A percentile compares a stretch with the other conserved stretches of the same genome.
Evolutionary conservation across 2,888 invertebrate genomes (phyloP).

Genomic region (Dichetophora obliterata): DNA sequence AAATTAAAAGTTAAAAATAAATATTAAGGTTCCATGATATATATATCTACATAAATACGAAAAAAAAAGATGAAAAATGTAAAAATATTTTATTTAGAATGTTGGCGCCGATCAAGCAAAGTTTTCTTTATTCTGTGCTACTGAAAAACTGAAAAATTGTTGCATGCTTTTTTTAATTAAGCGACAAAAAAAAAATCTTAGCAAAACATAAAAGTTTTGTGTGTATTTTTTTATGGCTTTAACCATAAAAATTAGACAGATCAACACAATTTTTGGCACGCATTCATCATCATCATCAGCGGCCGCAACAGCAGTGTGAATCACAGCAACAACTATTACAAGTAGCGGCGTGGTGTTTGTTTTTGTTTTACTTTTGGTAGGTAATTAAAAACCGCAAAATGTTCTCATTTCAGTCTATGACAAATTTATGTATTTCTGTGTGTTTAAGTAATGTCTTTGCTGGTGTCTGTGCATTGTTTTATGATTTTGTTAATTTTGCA

Average conservation of each 20-base stretch:
- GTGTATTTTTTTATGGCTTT: neutral
- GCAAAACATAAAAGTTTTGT: neutral
- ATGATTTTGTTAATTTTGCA: neutral
- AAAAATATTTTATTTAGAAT: too few species aligned
- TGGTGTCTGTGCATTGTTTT: neutral
- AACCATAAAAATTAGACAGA: neutral
- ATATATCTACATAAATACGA: too few species aligned
- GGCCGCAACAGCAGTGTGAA: neutral
- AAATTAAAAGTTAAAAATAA: too few species aligned
- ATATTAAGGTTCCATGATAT: too few species aligned
- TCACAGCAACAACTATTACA: neutral
- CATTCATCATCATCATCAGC: conserved; percentile 11
- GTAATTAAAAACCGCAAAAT: neutral
- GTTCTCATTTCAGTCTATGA: neutral
- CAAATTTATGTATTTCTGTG: neutral
- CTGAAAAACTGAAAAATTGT: neutral
- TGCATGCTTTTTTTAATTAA: too few species aligned
- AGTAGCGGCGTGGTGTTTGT: neutral
- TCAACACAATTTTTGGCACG: conserved; percentile 20
- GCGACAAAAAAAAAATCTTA: neutral
- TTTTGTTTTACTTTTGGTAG: neutral
- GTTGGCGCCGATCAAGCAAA: too few species aligned
- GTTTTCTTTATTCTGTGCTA: neutral
- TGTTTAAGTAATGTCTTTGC: neutral
- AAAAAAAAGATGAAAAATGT: too few species aligned